Evolutionary conservation across 2,113 vertebrate species (phyloP).

Genomic region (Ornithorhynchus anatinus): DNA sequence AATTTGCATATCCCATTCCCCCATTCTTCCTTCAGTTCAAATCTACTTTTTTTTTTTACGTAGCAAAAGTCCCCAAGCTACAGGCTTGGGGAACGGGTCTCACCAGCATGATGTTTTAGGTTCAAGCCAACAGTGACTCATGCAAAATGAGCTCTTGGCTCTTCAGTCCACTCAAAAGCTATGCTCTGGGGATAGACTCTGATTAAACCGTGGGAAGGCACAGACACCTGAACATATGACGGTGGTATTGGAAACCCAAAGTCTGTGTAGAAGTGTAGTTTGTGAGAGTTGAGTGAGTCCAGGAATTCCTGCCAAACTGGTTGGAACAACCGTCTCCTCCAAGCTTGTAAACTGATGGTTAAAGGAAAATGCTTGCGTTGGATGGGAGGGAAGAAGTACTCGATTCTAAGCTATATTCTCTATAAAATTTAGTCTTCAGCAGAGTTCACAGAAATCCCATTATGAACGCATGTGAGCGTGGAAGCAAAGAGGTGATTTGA

Average conservation of each 20-base stretch:
- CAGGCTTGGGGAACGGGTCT: neutral
- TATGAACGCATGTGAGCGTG: too few relatives aligned
- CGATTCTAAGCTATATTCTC: too few relatives aligned
- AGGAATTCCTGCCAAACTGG: conserved; percentile 60
- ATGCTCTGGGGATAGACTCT: conserved; percentile 43
- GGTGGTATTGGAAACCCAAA: conserved; percentile 63
- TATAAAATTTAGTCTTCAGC: too few relatives aligned
- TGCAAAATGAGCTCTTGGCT: neutral
- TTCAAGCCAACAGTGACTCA: neutral
- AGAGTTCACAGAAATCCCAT: too few relatives aligned
- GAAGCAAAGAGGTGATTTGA: too few relatives aligned
- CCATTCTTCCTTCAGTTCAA: neutral
- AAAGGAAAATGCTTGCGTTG: conserved; percentile 20
- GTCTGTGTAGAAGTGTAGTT: conserved; percentile 63
- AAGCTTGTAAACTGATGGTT: conserved; percentile 25
- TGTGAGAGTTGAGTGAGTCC: conserved; percentile 52
- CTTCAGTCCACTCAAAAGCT: conserved; percentile 49
- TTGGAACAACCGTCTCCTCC: conserved; percentile 48
- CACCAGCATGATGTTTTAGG: neutral
- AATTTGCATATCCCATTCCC: neutral
- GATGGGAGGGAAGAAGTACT: neutral
- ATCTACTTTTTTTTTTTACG: neutral
- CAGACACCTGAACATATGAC: conserved; percentile 58
- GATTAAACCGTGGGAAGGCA: conserved; percentile 57
- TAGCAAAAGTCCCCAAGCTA: neutral